Evolutionary conservation across 2,797 vertebrate species (phyloP).

Genomic region (Lepilemur septentrionalis): DNA sequence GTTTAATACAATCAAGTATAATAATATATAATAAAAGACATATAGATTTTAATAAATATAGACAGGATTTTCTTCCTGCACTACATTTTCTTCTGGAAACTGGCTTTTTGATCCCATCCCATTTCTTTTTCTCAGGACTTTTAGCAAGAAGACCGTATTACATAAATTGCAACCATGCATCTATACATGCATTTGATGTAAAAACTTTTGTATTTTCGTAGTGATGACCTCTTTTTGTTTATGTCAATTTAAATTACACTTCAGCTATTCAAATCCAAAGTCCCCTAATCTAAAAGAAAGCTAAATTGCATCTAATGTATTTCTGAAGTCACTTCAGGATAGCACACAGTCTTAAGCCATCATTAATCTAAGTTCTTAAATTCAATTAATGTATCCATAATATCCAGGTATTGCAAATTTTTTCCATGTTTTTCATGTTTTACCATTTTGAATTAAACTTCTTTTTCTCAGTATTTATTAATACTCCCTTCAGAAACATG

Average conservation of each 20-base stretch:
- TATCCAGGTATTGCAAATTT: background rate
- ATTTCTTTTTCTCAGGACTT: background rate
- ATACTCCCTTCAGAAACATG: background rate
- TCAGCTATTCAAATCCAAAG: background rate
- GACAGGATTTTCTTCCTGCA: background rate
- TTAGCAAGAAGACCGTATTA: background rate
- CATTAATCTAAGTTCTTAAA: background rate
- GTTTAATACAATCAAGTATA: background rate
- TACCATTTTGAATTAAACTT: background rate
- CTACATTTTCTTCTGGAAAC: background rate
- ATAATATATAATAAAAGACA: background rate
- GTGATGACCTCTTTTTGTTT: background rate
- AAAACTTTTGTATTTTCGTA: background rate
- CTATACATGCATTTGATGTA: background rate
- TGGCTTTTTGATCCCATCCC: background rate
- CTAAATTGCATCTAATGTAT: background rate
- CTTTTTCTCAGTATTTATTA: background rate
- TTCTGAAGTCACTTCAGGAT: background rate
- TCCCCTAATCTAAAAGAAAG: background rate
- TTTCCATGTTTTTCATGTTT: background rate
- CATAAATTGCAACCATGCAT: background rate
- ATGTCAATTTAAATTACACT: background rate
- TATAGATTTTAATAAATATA: background rate
- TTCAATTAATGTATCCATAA: background rate
- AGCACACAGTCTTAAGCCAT: background rate